These are phyloP conservation scores for Aphelenchoides besseyi DNA, from an alignment of 1,140 invertebrate genomes.

Conservation along the genomic window DNA sequence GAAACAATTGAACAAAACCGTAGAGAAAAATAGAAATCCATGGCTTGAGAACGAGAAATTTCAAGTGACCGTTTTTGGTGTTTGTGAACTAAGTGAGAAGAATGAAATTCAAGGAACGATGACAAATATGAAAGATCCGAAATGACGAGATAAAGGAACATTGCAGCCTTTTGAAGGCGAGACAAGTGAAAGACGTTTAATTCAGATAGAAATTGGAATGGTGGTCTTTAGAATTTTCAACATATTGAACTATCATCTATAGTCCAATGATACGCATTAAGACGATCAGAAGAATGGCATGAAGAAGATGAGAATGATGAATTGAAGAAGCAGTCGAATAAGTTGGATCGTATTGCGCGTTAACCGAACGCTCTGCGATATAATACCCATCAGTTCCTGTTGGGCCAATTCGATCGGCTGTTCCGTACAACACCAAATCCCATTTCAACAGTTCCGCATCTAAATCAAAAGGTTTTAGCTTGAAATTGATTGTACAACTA, in stretches of 20 bases:
- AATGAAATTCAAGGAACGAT: not conserved
- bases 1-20: not conserved
- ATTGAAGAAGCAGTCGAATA: not conserved
- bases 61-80: not conserved
- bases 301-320: not conserved
- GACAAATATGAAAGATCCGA: not conserved
- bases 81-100: no score
- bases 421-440: constrained; percentile 50
- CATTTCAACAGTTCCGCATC: constrained; percentile 51
- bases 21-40: not conserved
- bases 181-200: not conserved
- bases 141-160: not conserved
- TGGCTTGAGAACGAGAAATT: not conserved
- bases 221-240: not conserved
- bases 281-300: not conserved
- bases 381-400: constrained; percentile 23
- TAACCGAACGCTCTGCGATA: constrained; percentile 2
- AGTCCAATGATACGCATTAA: not conserved
- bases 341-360: not conserved
- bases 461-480: constrained; percentile 17
- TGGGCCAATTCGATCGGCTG: constrained; percentile 32
- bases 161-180: not conserved
- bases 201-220: not conserved
- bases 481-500: not conserved
- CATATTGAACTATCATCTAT: not conserved